These are phyloP conservation scores for Rallus crepitans DNA, from an alignment of 2,797 vertebrate species.

Conservation along the genomic window DNA sequence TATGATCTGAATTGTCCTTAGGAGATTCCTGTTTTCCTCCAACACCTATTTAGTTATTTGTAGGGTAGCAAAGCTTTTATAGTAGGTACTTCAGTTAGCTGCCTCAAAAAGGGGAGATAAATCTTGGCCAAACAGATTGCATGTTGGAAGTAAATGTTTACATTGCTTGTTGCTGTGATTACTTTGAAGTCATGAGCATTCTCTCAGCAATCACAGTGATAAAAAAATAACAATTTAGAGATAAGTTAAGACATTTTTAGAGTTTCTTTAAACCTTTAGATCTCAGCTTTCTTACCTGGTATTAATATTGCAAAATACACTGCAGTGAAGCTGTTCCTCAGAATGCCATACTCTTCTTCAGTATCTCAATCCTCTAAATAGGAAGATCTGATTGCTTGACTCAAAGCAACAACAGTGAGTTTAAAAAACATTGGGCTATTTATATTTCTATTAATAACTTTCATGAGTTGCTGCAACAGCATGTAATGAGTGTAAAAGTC, in stretches of 20 bases:
- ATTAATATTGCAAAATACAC: slow-evolving; percentile 21
- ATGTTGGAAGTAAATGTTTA: background rate
- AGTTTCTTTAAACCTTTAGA: background rate
- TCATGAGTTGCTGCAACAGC: slow-evolving; percentile 12
- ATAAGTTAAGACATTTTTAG: slow-evolving; percentile 14
- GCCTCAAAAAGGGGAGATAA: background rate
- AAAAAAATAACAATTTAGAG: slow-evolving; percentile 29
- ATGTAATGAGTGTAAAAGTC: slow-evolving; percentile 59
- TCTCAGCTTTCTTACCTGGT: background rate
- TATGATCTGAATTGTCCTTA: slow-evolving; percentile 47
- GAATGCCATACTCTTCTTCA: background rate
- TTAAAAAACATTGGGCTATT: slow-evolving; percentile 51
- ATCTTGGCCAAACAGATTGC: slow-evolving; percentile 12
- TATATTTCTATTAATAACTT: slow-evolving; percentile 43
- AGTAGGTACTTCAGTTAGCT: background rate
- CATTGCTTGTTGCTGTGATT: background rate
- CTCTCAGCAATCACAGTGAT: background rate
- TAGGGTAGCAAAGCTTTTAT: slow-evolving; percentile 18
- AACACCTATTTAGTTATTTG: slow-evolving; percentile 15
- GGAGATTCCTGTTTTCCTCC: slow-evolving; percentile 5
- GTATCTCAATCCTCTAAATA: background rate
- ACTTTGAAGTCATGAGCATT: slow-evolving; percentile 25
- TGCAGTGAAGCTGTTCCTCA: background rate
- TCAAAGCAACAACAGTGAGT: slow-evolving; percentile 38
- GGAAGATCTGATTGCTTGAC: slow-evolving; percentile 40